Evolutionary conservation across 2,888 invertebrate species (phyloP).

Genomic region (Barypeithes pellucidus): DNA sequence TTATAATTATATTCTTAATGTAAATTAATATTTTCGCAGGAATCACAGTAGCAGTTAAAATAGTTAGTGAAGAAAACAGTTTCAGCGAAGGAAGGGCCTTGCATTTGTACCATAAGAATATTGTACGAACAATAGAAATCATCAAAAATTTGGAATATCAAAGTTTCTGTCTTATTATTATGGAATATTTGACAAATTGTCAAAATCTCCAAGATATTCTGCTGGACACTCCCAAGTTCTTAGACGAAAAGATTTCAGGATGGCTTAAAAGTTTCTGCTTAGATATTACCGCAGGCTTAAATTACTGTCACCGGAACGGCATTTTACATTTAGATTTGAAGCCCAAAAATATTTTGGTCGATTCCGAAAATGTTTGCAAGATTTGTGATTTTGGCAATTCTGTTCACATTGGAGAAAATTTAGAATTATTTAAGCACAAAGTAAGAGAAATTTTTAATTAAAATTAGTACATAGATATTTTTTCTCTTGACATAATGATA

Average conservation of each 20-base stretch:
- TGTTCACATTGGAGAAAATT: constrained; percentile 46
- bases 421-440: constrained; percentile 54
- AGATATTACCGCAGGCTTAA: constrained; percentile 63
- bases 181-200: constrained; percentile 64
- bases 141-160: constrained; percentile 56
- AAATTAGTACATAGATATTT: too few species aligned
- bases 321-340: constrained; percentile 68
- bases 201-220: constrained; percentile 62
- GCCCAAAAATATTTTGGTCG: constrained; percentile 66
- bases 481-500: too few species aligned
- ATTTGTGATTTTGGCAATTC: constrained; percentile 69
- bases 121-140: constrained; percentile 63
- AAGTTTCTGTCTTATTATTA: constrained; percentile 63
- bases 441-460: constrained; percentile 53
- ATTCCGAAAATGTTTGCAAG: constrained; percentile 61
- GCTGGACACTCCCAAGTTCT: constrained; percentile 2
- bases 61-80: constrained; percentile 57
- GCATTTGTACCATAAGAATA: constrained; percentile 62
- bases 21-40: constrained; percentile 55
- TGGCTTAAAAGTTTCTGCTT: constrained; percentile 56
- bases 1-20: neutral
- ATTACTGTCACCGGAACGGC: constrained; percentile 63
- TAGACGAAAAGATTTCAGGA: constrained; percentile 16
- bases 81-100: constrained; percentile 63
- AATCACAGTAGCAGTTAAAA: constrained; percentile 64